Base-by-base conservation (phyloP, 2,888 invertebrate genomes). In the Bugula neritina region DNA sequence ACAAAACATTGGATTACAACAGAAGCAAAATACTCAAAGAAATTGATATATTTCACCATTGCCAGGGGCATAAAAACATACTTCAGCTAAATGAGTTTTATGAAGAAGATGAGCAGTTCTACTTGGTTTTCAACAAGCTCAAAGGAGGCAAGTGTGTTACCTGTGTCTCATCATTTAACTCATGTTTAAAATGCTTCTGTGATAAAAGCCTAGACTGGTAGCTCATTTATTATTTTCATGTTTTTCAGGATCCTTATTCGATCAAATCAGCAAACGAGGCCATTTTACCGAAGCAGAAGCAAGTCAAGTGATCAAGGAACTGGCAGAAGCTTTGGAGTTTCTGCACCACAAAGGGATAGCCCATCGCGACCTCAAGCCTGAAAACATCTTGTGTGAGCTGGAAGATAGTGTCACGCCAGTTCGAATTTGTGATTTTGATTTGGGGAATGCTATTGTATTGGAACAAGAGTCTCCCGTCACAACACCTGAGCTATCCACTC, bases 31-130 rank as follows among this genome's bases (percentile, higher is more conserved):
- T 98, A 80, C 94, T 97, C 88, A 93, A 95, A 80, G 98, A 98
- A 87, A 96, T 98, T 82, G 97, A 98, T 88, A 97, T 95, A 77
- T 97, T 98, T 89, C 94, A 96, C 87, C 92, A 96, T 87, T 98
- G 97, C 87, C 92, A 93, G 86, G 94, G 94, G 78, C 96, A 98
- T 87, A 92, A 93, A 75, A 94, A 97, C 86, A 96, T 99, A 86
- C 92, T 98, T 84, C 95, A 97, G 87, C 89, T 99, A 85, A 91
- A 94, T 80, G 97, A 98, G 77, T 82, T 82, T 76, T 84, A 95
- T 86, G 96, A 97, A 87, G 96, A 96, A 87, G 93, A 94, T 81
- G 93, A 85, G 74, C 82, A 85, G 75, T 97, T 96, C 87, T 97
- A 94, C 87, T 90, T 98, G 86, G 94, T 97, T 83, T 98, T 97